Base-by-base conservation (phyloP, 2,888 invertebrate genomes). In the Apodemia mormo region DNA sequence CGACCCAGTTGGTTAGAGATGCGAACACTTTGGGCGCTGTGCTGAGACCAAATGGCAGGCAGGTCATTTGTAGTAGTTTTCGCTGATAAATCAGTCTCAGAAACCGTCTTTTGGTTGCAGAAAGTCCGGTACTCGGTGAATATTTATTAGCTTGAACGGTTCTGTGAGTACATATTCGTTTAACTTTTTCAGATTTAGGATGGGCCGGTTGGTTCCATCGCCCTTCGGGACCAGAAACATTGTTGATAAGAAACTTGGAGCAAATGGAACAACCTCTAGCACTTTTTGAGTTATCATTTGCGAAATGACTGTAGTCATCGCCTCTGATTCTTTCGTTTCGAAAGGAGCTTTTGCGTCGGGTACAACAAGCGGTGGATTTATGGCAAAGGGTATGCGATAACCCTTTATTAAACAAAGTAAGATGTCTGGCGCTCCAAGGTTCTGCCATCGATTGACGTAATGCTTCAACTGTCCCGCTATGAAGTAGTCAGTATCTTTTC, bases 211-310 rank as follows among this genome's bases (percentile, higher is more conserved):
- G 30, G 68, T 66, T 2, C 64, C 67, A 56, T 71, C 69, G 71
- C 37, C 52, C 49, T 71, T 71, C n/a, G 71, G 67, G 3, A 71
- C 71, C 7, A 69, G 54, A 22, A 71, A 69, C 64, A 45, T 61
- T 30, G 61, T 61, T n/a, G 64, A 68, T 58, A 64, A n/a, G 37
- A 68, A 61, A 9, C 68, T 61, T 61, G 61, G 61, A 8, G 61
- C 43, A 40, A 5, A 30, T 7, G 45, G 68, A 37, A 14, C 68
- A 40, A 12, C 30, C 67, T 61, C 58, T 12, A 30, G 58, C 6
- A 61, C 58, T 14, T 61, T 61, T 67, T 58, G 43, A 37, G 12
- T 12, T 49, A 61, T n/a, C 68, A 61, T 64, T 64, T 68, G 49
- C 7, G 12, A 22, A 37, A 67, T 37, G 58, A n/a, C 29, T 10